Evolutionary conservation across 2,113 vertebrate genomes (phyloP).

Genomic region (Rhea pennata): DNA sequence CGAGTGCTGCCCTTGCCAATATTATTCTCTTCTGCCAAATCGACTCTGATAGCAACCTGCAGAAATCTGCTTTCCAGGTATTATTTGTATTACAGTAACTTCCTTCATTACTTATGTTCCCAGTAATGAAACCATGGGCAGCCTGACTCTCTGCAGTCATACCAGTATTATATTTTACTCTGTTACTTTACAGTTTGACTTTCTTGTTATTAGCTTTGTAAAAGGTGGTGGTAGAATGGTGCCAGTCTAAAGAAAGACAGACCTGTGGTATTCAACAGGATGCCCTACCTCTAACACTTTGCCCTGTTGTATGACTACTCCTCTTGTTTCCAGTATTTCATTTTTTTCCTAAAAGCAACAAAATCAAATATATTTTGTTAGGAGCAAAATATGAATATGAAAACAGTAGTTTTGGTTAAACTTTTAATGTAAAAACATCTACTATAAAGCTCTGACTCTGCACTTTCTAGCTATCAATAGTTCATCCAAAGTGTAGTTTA

Average conservation of each 20-base stretch:
- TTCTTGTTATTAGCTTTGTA: not conserved
- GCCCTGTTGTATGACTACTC: not conserved
- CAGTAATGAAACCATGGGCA: not conserved
- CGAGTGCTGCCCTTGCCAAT: not conserved
- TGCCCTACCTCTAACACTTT: not conserved
- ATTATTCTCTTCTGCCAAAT: not conserved
- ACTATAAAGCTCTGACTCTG: not conserved
- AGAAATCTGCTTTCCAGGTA: not conserved
- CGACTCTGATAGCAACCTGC: not conserved
- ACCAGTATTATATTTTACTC: not conserved
- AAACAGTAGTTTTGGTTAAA: not conserved
- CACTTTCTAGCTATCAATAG: not conserved
- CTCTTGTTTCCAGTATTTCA: not conserved
- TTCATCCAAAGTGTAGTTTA: not conserved
- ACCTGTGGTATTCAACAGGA: not conserved
- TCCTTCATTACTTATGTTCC: not conserved
- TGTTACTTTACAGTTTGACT: fast-evolving
- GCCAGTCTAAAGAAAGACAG: not conserved
- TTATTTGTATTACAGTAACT: not conserved
- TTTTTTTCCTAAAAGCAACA: not conserved
- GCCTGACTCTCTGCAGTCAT: not conserved
- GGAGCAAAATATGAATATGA: not conserved
- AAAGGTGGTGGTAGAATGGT: not conserved
- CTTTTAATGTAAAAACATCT: not conserved
- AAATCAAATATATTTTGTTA: not conserved